These are phyloP conservation scores for Kryptolebias marmoratus DNA, from an alignment of 2,113 vertebrate genomes.

Conservation along the genomic window DNA sequence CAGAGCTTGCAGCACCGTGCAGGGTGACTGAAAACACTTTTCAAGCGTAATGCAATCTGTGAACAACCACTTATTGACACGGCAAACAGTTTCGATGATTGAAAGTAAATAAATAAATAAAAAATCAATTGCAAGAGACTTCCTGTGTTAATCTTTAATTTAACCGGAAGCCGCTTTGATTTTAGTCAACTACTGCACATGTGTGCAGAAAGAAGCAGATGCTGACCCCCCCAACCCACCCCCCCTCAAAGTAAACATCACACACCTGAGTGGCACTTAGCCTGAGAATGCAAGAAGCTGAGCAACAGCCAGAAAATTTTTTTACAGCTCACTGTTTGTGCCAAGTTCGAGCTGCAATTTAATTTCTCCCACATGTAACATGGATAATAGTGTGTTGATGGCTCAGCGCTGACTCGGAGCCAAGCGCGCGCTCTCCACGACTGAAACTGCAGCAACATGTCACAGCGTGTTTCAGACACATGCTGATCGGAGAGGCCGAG, in stretches of 20 bases:
- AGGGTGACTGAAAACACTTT: conserved; percentile 36
- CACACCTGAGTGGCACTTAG: conserved; percentile 14
- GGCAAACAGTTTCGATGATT: not conserved
- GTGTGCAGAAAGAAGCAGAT: not conserved
- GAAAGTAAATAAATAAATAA: not conserved
- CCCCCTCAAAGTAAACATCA: not conserved
- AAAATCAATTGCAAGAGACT: not conserved
- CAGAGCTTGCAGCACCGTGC: conserved; percentile 9
- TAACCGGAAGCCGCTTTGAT: conserved; percentile 4
- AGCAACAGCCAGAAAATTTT: conserved; percentile 33
- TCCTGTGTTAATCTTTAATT: conserved; percentile 13
- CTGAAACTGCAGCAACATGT: conserved; percentile 48
- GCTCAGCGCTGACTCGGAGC: conserved; percentile 57
- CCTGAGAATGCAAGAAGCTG: conserved; percentile 31
- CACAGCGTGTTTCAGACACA: conserved; percentile 40
- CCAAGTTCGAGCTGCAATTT: conserved; percentile 25
- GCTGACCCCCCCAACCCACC: not conserved
- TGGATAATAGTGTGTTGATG: conserved; percentile 37
- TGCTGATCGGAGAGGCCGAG: conserved; percentile 14
- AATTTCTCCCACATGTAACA: conserved; percentile 48
- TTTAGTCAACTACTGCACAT: not conserved
- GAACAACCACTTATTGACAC: conserved; percentile 29
- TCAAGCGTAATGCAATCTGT: conserved; percentile 50
- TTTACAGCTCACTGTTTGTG: conserved; percentile 30
- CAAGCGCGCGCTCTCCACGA: conserved; percentile 42